A percentile compares a stretch with the other conserved stretches of the same genome.
Evolutionary conservation across 1,140 invertebrate species (phyloP).

Genomic region (Yoshiicerus persimilis): DNA sequence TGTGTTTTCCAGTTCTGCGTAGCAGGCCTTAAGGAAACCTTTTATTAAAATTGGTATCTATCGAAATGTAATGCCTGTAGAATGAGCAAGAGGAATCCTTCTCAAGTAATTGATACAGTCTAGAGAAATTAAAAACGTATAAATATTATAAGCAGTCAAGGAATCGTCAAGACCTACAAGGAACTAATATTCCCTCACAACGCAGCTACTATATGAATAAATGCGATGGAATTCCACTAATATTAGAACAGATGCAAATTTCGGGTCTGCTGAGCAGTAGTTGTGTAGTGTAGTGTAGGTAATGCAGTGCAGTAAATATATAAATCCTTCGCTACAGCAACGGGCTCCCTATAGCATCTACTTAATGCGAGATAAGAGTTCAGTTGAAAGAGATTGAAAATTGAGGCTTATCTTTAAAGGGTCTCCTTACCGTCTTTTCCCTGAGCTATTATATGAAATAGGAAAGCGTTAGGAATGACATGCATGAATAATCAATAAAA

Average conservation of each 20-base stretch:
- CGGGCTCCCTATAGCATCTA: neutral
- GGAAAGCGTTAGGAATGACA: neutral
- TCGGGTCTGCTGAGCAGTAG: neutral
- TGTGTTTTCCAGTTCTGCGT: neutral
- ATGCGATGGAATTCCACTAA: neutral
- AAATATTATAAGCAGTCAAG: neutral
- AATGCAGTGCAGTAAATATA: neutral
- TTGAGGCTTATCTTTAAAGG: neutral
- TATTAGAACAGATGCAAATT: neutral
- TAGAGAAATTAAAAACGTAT: neutral
- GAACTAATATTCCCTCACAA: neutral
- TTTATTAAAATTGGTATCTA: neutral
- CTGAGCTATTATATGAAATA: neutral
- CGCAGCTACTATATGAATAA: neutral
- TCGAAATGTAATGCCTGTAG: neutral
- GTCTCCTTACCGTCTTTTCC: neutral
- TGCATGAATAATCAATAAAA: conserved; percentile 17
- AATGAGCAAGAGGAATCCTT: neutral
- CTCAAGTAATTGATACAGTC: neutral
- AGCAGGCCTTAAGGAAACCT: neutral
- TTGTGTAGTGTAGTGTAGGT: neutral
- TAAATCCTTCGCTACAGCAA: neutral
- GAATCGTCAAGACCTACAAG: neutral
- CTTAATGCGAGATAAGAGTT: neutral
- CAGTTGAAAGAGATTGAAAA: neutral